A percentile compares a stretch with the other conserved stretches of the same genome.
Conservation (phyloP, 23 tunicate genomes). For the Styela plicata region DNA sequence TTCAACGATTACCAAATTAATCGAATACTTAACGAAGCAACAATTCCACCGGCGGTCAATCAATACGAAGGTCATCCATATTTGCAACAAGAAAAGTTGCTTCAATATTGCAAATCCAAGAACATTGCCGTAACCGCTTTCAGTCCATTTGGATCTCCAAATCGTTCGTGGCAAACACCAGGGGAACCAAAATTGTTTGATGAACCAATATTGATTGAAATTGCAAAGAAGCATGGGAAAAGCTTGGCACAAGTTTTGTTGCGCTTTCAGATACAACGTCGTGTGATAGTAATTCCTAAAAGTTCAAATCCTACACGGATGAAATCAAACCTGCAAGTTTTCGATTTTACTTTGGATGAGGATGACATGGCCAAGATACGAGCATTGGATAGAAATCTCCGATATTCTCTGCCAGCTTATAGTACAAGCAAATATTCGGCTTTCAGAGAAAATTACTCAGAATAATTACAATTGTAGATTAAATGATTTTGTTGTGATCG, state of each 20-base stretch:
- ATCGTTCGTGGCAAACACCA: conserved; percentile 4
- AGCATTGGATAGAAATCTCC: neutral
- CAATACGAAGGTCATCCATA: conserved; percentile 60
- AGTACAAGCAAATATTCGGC: conserved; percentile 4
- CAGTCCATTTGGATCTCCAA: conserved; percentile 30
- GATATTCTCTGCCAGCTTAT: neutral
- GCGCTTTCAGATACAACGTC: conserved; percentile 15
- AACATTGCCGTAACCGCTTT: conserved; percentile 19
- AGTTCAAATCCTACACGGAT: conserved; percentile 3
- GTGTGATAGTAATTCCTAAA: conserved; percentile 11
- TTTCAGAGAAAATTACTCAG: conserved; percentile 18
- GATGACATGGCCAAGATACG: conserved; percentile 14
- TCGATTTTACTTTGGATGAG: conserved; percentile 7
- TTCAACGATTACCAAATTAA: conserved; percentile 44
- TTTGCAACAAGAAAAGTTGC: conserved; percentile 2
- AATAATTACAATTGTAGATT: too few relatives aligned
- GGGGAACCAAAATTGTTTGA: conserved; percentile 2
- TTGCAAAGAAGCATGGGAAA: conserved; percentile 10
- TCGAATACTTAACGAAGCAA: conserved; percentile 7
- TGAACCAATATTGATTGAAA: neutral
- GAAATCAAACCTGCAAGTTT: neutral
- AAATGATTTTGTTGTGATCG: too few relatives aligned
- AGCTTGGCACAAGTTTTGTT: conserved; percentile 24
- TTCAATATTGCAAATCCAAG: neutral
- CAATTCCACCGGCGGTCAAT: conserved; percentile 44